Evolutionary conservation across 1,140 invertebrate genomes (phyloP), one percentile per base, ranked within the genome.

Genomic region (Drosophila pallidifrons): DNA sequence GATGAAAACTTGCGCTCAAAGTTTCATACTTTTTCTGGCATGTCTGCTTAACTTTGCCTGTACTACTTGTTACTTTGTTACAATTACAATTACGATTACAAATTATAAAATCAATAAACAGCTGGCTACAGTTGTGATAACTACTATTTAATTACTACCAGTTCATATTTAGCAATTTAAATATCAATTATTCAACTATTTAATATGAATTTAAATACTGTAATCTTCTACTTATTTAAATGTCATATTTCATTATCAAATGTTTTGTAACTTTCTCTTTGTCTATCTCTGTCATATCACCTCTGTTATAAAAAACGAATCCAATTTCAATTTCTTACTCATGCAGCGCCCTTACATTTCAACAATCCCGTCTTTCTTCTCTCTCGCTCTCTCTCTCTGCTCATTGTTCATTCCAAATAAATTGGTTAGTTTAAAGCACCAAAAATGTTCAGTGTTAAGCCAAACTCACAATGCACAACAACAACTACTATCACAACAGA

Each of bases 1-100:
- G 60, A 73, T 78, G 59, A 78, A 63, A 64, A 83, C 69, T 85
- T 83, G 83, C 81, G 82, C 82, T 85, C 70, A 83, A 82, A 86
- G 78, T 85, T 85, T 78, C 78, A 70, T 52, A 86, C 68, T 78
- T 74, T 87, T 89, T 89, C 82, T 43, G 83, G 83, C 83, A 88
- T 88, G 83, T 88, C 82, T 87, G 83, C 83, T 88, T 88, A 86
- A 78, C 85, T 88, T 82, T 88, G 83, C 83, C 83, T 88, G 83
- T 88, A 82, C 72, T 79, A 77, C 67, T 88, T 69, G 85, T 89
- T 88, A 89, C 73, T 87, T 80, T 87, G 82, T 86, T 86, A 72
- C 74, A 67, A 64, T 52, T 45, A 64, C 32, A 46, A 77, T 35
- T 47, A 82, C 20, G 64, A 75, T 35, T 47, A 82, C 20, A 54